A percentile compares a stretch with the other conserved stretches of the same genome.
Conservation (phyloP, 35 echinoderm and acorn worm species). For the Apostichopus californicus region DNA sequence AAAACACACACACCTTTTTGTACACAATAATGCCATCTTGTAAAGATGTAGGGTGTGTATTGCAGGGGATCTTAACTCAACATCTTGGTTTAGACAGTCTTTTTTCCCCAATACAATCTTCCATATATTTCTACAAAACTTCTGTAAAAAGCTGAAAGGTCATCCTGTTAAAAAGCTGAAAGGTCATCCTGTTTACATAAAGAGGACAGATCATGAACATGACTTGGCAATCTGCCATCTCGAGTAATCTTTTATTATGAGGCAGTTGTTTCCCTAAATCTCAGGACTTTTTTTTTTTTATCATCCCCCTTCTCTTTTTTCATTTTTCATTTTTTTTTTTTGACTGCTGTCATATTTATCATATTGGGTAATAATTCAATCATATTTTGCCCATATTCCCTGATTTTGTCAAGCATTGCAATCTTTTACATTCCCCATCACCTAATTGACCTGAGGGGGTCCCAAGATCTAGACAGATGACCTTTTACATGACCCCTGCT, state of each 20-base stretch:
- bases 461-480: conserved; percentile 48
- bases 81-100: no score
- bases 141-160: no score
- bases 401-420: conserved; percentile 1
- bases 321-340: background rate
- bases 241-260: background rate
- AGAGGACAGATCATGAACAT: background rate
- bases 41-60: no score
- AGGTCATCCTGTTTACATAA: background rate
- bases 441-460: conserved; percentile 30
- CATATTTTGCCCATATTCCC: conserved; percentile 6
- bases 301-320: background rate
- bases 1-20: no score
- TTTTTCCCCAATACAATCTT: no score
- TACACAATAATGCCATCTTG: no score
- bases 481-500: conserved; percentile 37
- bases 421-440: conserved; percentile 51
- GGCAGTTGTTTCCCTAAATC: conserved; percentile 13
- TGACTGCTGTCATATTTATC: conserved; percentile 25
- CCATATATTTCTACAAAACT: no score
- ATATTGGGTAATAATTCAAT: conserved; percentile 45
- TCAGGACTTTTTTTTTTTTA: background rate
- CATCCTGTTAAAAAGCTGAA: background rate
- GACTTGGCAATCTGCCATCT: conserved; percentile 20
- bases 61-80: no score